Percentiles rank a stretch among this genome's conserved stretches.
Evolutionary conservation across 2,797 vertebrate species (phyloP).

Genomic region (Kryptolebias ocellatus): DNA sequence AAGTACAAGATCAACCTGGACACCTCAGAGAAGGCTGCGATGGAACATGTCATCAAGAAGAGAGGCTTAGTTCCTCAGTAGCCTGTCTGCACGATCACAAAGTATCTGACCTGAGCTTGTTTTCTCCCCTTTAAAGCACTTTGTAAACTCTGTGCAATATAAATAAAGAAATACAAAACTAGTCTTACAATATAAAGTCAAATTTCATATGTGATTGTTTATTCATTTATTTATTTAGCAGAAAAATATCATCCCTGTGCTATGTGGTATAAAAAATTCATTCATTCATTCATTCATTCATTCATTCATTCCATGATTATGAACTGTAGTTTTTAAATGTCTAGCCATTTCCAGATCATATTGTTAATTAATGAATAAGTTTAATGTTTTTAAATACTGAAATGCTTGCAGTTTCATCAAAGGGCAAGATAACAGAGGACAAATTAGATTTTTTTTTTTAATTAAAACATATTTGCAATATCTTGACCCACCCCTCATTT

Average conservation of each 20-base stretch:
- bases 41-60: slow-evolving; percentile 88
- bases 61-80: slow-evolving; percentile 60
- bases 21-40: slow-evolving; percentile 80
- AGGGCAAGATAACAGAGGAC: too few species aligned
- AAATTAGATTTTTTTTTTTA: too few species aligned
- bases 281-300: background rate
- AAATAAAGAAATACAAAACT: slow-evolving; percentile 33
- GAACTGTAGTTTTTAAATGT: too few species aligned
- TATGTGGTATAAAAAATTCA: background rate
- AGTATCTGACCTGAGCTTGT: background rate
- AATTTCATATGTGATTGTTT: background rate
- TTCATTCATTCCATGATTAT: too few species aligned
- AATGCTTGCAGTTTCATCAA: too few species aligned
- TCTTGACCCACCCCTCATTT: too few species aligned
- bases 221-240: background rate
- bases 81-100: slow-evolving; percentile 36
- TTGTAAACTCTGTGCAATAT: slow-evolving; percentile 33
- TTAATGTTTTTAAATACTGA: too few species aligned
- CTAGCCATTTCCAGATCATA: too few species aligned
- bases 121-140: slow-evolving; percentile 30
- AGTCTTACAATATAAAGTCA: slow-evolving; percentile 17
- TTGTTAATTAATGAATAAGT: too few species aligned
- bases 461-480: too few species aligned
- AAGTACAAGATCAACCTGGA: slow-evolving; percentile 87
- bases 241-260: background rate